Conservation (phyloP, 2,797 vertebrate species). For the Botia almorhae region DNA sequence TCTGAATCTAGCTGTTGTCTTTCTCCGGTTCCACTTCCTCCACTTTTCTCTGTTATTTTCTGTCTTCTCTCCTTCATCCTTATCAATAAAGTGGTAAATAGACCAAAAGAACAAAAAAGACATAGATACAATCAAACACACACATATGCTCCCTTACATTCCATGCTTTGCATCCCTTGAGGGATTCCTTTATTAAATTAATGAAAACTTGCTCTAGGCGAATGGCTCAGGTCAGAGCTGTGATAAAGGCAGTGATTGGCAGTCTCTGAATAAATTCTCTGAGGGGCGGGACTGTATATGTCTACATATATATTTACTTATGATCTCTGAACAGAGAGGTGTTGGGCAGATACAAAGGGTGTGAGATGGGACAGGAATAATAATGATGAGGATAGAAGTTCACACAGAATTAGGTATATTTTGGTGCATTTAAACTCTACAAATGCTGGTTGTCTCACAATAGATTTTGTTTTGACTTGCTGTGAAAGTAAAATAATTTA, state of each 20-base stretch:
- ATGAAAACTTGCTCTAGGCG: slow-evolving; percentile 66
- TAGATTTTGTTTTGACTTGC: background rate
- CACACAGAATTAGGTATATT: background rate
- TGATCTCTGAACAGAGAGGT: slow-evolving; percentile 35
- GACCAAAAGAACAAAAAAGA: background rate
- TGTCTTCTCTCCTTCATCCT: background rate
- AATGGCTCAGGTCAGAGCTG: slow-evolving; percentile 41
- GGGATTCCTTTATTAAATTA: slow-evolving; percentile 65
- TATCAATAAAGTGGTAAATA: background rate
- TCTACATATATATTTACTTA: slow-evolving; percentile 34
- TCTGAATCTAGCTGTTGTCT: background rate
- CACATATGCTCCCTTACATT: slow-evolving; percentile 18
- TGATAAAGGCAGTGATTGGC: slow-evolving; percentile 58
- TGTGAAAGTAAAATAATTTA: background rate
- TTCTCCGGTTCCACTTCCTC: too few relatives aligned
- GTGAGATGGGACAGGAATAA: slow-evolving; percentile 17
- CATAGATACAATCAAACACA: slow-evolving; percentile 25
- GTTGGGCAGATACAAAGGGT: slow-evolving; percentile 22
- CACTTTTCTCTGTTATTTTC: background rate
- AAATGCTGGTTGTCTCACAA: background rate
- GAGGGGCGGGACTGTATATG: slow-evolving; percentile 42
- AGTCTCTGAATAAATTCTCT: slow-evolving; percentile 40
- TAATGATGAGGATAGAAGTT: slow-evolving; percentile 37
- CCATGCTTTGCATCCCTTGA: slow-evolving; percentile 40
- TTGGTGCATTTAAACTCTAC: background rate